Conservation (phyloP, 2,113 vertebrate species). For the Lepisosteus oculatus region DNA sequence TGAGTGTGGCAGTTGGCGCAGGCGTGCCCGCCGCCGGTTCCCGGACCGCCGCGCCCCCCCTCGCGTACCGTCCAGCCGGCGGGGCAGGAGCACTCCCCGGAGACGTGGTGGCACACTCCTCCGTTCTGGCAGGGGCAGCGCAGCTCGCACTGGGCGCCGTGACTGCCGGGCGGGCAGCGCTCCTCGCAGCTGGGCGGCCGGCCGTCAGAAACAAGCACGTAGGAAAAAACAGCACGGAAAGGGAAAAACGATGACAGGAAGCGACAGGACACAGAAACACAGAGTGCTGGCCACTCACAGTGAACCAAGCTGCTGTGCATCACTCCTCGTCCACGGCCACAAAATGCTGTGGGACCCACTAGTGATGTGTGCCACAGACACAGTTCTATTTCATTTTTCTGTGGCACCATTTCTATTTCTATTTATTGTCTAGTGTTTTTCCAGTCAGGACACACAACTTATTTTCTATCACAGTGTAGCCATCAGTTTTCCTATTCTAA, state of each 20-base stretch:
- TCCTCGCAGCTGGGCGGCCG: conserved; percentile 80
- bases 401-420: too few species aligned
- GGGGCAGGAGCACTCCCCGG: conserved; percentile 89
- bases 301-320: too few species aligned
- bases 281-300: conserved; percentile 13
- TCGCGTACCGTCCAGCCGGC: conserved; percentile 87
- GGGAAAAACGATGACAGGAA: conserved; percentile 24
- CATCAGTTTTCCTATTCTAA: too few species aligned
- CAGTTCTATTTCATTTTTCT: too few species aligned
- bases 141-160: conserved; percentile 91
- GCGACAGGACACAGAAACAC: background rate
- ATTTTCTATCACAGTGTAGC: too few species aligned
- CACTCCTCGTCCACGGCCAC: too few species aligned
- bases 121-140: conserved; percentile 96
- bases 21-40: too few species aligned
- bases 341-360: too few species aligned
- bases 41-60: conserved; percentile 2
- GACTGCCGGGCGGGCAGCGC: conserved; percentile 88
- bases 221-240: background rate
- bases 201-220: conserved; percentile 17
- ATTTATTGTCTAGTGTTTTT: too few species aligned
- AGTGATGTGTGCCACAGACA: too few species aligned
- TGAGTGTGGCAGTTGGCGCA: too few species aligned
- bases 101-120: conserved; percentile 93
- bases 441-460: too few species aligned